phyloP scores from a whole-genome alignment of 2,797 vertebrate species.

The Helicolenus hilgendorfi region DNA sequence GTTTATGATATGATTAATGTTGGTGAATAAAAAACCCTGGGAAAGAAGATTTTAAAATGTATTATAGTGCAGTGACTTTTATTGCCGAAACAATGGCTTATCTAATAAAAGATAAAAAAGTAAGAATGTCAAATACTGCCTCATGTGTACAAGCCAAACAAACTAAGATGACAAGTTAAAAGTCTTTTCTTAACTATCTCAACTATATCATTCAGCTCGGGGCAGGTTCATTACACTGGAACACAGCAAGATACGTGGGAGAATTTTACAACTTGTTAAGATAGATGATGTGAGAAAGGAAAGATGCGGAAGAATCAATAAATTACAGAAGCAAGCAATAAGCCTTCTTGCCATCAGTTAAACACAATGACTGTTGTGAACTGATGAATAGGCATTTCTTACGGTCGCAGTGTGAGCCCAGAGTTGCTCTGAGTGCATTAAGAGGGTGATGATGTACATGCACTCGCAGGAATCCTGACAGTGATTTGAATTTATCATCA shows the following conservation, averaged over 20 bases:
- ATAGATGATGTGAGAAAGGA: not conserved
- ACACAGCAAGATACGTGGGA: not conserved
- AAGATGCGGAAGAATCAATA: not conserved
- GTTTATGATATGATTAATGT: conserved; percentile 27
- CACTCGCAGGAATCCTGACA: conserved; percentile 38
- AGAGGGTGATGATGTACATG: conserved; percentile 31
- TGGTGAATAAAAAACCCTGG: not conserved
- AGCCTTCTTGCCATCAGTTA: not conserved
- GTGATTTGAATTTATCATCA: conserved; percentile 48
- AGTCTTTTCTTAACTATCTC: not conserved
- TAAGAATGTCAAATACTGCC: not conserved
- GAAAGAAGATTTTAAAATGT: conserved; percentile 1
- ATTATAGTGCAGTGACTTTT: not conserved
- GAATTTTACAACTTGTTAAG: not conserved
- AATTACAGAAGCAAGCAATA: conserved; percentile 8
- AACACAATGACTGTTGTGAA: conserved; percentile 1
- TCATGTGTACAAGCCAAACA: not conserved
- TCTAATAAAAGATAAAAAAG: not conserved
- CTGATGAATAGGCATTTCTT: not conserved
- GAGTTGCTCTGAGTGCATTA: conserved; percentile 19
- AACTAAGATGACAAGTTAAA: not conserved
- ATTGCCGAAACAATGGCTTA: not conserved
- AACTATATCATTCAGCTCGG: not conserved
- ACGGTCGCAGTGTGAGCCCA: not conserved
- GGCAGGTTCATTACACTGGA: not conserved